Conservation (phyloP, 1,140 invertebrate genomes). For the Lamellibrachia luymesi region DNA sequence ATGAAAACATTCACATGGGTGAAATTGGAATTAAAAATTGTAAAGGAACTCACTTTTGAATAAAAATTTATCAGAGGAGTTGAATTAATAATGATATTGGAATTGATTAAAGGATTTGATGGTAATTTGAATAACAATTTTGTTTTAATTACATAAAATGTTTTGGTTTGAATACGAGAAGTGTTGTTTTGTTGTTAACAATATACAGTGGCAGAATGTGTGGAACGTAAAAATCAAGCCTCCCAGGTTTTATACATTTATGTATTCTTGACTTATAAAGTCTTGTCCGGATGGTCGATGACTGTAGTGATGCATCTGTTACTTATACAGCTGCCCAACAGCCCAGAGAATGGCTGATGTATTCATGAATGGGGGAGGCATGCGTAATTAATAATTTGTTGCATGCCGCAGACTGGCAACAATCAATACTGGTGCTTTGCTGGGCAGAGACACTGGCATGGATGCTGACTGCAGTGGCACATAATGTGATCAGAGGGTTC, state of each 20-base stretch:
- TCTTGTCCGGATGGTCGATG: neutral
- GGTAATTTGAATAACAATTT: too few species aligned
- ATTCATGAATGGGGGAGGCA: conserved; percentile 3
- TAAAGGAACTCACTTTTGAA: too few species aligned
- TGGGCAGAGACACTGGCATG: neutral
- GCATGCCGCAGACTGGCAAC: neutral
- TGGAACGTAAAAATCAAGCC: neutral
- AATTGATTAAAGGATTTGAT: too few species aligned
- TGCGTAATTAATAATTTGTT: conserved; percentile 1
- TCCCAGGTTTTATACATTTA: neutral
- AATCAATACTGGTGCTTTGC: neutral
- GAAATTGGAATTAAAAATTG: too few species aligned
- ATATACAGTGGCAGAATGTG: neutral
- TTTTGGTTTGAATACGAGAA: neutral
- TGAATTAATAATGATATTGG: too few species aligned
- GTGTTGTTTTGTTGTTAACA: neutral
- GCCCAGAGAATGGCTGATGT: neutral
- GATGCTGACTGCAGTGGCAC: neutral
- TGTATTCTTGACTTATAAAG: neutral
- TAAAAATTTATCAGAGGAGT: too few species aligned
- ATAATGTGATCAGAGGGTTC: neutral
- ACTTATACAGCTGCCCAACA: neutral
- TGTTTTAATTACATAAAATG: neutral
- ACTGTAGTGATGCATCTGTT: neutral
- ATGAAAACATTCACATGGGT: too few species aligned